Evolutionary conservation across 2,113 vertebrate genomes (phyloP).

Genomic region (Corvus hawaiiensis): DNA sequence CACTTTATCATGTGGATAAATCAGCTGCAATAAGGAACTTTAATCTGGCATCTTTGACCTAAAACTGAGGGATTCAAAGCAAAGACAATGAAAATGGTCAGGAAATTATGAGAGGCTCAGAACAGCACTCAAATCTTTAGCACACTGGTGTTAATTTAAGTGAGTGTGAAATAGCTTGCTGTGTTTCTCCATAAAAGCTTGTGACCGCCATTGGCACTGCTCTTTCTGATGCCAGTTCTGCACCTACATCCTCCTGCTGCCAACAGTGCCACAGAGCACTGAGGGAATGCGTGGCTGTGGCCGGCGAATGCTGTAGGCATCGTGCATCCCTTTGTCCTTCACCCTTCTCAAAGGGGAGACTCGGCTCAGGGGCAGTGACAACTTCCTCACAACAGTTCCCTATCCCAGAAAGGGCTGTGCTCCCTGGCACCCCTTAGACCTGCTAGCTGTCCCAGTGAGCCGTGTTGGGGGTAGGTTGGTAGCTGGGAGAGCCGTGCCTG

Average conservation of each 20-base stretch:
- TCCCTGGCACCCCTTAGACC: neutral
- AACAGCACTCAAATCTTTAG: neutral
- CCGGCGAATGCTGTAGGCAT: fast-evolving
- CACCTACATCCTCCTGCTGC: neutral
- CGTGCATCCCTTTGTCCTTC: neutral
- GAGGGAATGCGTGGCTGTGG: neutral
- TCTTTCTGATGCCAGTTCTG: neutral
- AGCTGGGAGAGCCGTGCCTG: fast-evolving
- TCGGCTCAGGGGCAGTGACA: neutral
- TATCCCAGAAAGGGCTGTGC: neutral
- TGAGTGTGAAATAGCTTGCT: neutral
- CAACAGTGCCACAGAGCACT: fast-evolving
- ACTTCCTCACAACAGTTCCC: neutral
- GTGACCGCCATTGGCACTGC: fast-evolving
- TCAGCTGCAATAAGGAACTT: neutral
- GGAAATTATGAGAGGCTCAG: neutral
- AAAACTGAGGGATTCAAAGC: neutral
- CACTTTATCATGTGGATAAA: neutral
- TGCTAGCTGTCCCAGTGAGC: neutral
- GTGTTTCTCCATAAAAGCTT: neutral
- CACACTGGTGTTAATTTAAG: neutral
- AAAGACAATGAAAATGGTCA: neutral
- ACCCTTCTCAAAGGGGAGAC: neutral
- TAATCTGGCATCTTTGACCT: neutral
- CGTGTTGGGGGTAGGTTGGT: fast-evolving